A percentile compares a stretch with the other conserved stretches of the same genome.
Evolutionary conservation across 2,113 vertebrate species (phyloP).

Genomic region (Ailuropoda melanoleuca): DNA sequence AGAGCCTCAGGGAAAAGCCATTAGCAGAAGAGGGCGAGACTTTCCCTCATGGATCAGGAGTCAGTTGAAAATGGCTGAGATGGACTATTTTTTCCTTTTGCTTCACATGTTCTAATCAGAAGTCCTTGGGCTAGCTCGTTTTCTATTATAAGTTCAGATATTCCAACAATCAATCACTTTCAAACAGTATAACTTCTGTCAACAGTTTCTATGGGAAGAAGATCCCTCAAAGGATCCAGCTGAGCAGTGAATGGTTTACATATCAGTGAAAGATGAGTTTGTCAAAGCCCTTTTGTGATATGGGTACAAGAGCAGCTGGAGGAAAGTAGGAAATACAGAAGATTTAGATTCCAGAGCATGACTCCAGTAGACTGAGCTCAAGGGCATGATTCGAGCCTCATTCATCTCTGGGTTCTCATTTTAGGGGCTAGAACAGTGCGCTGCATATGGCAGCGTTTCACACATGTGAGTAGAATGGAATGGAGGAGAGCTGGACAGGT

Average conservation of each 20-base stretch:
- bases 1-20: background rate
- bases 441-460: background rate
- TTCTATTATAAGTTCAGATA: background rate
- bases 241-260: background rate
- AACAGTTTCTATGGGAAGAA: background rate
- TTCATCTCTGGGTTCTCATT: background rate
- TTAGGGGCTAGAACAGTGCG: background rate
- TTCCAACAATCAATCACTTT: background rate
- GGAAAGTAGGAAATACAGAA: background rate
- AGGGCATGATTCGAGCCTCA: background rate
- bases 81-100: background rate
- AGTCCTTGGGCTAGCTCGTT: background rate
- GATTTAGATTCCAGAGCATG: background rate
- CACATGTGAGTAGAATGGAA: background rate
- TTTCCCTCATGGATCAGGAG: background rate
- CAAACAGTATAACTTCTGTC: background rate
- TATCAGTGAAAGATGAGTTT: background rate
- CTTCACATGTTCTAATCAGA: background rate
- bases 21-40: background rate
- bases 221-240: background rate
- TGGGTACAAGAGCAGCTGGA: background rate
- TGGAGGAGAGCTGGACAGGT: background rate
- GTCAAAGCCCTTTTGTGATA: background rate
- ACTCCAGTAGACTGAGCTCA: background rate
- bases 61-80: background rate